A percentile compares a stretch with the other conserved stretches of the same genome.
Evolutionary conservation across 1,140 invertebrate species (phyloP).

Genomic region (Aphelinus certus): DNA sequence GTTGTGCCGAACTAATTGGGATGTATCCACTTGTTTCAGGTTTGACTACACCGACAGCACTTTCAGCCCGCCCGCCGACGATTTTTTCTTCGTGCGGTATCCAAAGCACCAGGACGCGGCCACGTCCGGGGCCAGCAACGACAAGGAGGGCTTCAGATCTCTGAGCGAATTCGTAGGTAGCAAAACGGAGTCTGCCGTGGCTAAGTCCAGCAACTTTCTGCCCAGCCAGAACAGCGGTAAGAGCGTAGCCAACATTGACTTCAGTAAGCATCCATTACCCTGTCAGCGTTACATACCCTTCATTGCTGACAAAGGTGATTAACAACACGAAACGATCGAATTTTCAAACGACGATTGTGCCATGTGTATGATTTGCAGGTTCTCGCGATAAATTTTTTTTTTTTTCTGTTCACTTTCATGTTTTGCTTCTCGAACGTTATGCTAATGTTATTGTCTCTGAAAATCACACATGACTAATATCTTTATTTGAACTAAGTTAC

Average conservation of each 20-base stretch:
- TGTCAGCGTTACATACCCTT: constrained; percentile 71
- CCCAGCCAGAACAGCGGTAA: constrained; percentile 40
- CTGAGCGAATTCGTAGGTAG: constrained; percentile 51
- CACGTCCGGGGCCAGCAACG: neutral
- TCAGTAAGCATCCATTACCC: constrained; percentile 73
- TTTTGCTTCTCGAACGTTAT: too few species aligned
- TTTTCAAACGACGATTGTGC: too few species aligned
- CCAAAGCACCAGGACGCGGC: constrained; percentile 56
- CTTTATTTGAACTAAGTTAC: neutral
- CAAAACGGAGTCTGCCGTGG: constrained; percentile 7
- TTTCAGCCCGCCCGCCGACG: constrained; percentile 75
- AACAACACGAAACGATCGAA: too few species aligned
- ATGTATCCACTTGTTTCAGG: constrained; percentile 59
- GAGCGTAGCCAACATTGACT: constrained; percentile 65
- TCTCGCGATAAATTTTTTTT: neutral
- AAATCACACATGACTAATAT: neutral
- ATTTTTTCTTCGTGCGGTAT: constrained; percentile 76
- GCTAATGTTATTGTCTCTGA: too few species aligned
- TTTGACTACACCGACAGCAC: constrained; percentile 74
- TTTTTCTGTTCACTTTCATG: too few species aligned
- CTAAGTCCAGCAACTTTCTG: neutral
- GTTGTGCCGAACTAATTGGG: neutral
- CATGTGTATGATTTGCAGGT: too few species aligned
- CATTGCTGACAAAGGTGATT: constrained; percentile 46
- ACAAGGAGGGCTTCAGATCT: constrained; percentile 50